Percentiles rank a stretch among this genome's conserved stretches.
phyloP scores from a whole-genome alignment of 1,140 invertebrate genomes.

The fruit fly (Drosophila melanogaster) region DNA sequence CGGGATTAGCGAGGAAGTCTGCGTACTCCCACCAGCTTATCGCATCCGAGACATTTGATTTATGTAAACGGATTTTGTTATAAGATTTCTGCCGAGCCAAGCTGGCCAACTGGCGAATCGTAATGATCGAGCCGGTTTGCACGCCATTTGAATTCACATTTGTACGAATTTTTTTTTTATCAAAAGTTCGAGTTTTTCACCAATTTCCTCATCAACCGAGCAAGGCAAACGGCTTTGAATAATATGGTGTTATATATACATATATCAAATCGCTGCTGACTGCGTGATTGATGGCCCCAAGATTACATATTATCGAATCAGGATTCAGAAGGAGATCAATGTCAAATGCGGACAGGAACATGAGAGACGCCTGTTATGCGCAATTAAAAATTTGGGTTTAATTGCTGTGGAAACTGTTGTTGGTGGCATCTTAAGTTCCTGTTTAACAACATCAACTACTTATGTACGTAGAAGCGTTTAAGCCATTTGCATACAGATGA shows the following conservation, averaged over 20 bases:
- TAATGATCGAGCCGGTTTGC: slow-evolving; percentile 36
- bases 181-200: slow-evolving; percentile 23
- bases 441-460: background rate
- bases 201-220: slow-evolving; percentile 29
- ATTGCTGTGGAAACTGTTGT: too few relatives aligned
- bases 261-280: slow-evolving; percentile 24
- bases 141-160: slow-evolving; percentile 36
- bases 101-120: slow-evolving; percentile 15
- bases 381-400: background rate
- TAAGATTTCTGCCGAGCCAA: slow-evolving; percentile 22
- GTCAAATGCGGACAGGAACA: slow-evolving; percentile 25
- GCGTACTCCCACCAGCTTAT: slow-evolving; percentile 31
- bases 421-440: slow-evolving; percentile 4
- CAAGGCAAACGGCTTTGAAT: slow-evolving; percentile 21
- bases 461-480: background rate
- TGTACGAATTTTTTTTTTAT: slow-evolving; percentile 29
- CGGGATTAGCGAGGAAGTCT: slow-evolving; percentile 43
- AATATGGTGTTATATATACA: slow-evolving; percentile 2
- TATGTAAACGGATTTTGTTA: slow-evolving; percentile 31
- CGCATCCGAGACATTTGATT: slow-evolving; percentile 49
- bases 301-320: slow-evolving; percentile 36
- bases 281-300: slow-evolving; percentile 35
- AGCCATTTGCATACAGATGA: slow-evolving; percentile 1
- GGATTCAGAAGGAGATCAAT: slow-evolving; percentile 39
- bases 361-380: slow-evolving; percentile 13